phyloP scores from a whole-genome alignment of 2,888 invertebrate species.

The Pyrocoelia pectoralis region DNA sequence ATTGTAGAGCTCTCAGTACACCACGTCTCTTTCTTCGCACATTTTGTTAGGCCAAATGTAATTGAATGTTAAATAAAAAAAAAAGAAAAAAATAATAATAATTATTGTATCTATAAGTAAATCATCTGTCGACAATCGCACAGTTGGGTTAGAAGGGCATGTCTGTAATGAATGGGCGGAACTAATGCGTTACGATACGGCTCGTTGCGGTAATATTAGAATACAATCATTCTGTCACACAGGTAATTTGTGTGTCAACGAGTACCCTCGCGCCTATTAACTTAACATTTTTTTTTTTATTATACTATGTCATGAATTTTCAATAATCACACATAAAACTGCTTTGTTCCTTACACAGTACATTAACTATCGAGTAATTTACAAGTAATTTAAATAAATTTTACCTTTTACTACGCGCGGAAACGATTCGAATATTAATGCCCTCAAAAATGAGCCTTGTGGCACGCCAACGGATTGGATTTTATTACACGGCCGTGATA shows the following conservation, averaged over 20 bases:
- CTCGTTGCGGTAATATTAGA: conserved; percentile 50
- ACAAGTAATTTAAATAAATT: not conserved
- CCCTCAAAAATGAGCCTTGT: not conserved
- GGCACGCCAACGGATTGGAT: not conserved
- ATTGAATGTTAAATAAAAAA: too few species aligned
- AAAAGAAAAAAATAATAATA: not conserved
- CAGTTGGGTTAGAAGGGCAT: conserved; percentile 35
- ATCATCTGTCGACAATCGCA: conserved; percentile 35
- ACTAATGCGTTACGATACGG: conserved; percentile 55
- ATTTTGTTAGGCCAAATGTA: too few species aligned
- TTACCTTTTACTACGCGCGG: not conserved
- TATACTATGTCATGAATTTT: not conserved
- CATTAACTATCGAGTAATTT: not conserved
- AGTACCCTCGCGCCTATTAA: conserved; percentile 22
- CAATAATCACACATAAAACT: not conserved
- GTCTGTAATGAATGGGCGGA: conserved; percentile 45
- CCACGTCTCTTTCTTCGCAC: too few species aligned
- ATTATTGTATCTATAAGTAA: conserved; percentile 17
- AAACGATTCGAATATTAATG: not conserved
- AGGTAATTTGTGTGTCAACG: conserved; percentile 49
- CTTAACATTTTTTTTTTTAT: conserved; percentile 1
- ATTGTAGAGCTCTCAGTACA: too few species aligned
- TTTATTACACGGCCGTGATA: too few species aligned
- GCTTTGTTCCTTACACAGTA: not conserved
- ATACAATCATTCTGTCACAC: conserved; percentile 55